Percentiles rank a stretch among this genome's conserved stretches.
These are phyloP conservation scores for Halictus quadricinctus DNA, from an alignment of 2,888 invertebrate species.

Conservation along the genomic window DNA sequence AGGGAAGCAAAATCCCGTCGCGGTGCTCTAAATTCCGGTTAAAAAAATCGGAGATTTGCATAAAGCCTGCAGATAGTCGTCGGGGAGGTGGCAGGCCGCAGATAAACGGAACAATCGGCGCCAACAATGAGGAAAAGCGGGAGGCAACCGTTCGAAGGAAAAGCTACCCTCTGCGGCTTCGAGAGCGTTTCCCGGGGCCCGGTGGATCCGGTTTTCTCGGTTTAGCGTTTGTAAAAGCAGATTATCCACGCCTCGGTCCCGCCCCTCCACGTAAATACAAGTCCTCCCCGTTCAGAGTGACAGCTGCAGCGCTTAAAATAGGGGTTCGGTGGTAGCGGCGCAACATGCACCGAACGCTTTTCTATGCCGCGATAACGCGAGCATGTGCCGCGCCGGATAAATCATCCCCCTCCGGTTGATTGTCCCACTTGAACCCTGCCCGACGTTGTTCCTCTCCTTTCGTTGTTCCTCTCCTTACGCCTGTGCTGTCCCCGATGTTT, in stretches of 20 bases:
- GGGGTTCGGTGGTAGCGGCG: conserved; percentile 59
- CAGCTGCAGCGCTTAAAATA: conserved; percentile 70
- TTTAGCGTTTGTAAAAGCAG: conserved; percentile 48
- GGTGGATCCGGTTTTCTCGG: conserved; percentile 49
- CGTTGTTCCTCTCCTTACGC: background rate
- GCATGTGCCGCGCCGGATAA: conserved; percentile 45
- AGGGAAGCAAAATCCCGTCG: too few relatives aligned
- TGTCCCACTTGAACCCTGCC: conserved; percentile 36
- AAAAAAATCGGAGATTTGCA: background rate
- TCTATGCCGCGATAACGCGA: conserved; percentile 41
- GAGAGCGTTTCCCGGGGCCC: background rate
- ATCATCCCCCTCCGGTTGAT: conserved; percentile 41
- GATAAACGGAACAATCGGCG: background rate
- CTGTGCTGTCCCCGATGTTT: background rate
- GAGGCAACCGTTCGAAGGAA: background rate
- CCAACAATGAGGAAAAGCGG: background rate
- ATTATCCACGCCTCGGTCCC: conserved; percentile 51
- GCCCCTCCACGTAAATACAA: conserved; percentile 60
- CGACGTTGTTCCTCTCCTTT: background rate
- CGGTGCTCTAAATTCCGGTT: background rate
- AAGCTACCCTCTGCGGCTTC: background rate
- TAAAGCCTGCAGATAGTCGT: background rate
- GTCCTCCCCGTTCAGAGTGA: conserved; percentile 45
- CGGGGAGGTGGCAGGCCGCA: background rate
- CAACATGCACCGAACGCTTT: conserved; percentile 52